Percentiles rank a stretch among this genome's conserved stretches.
These are phyloP conservation scores for Candidula unifasciata DNA, from an alignment of 2,888 invertebrate species.

Conservation along the genomic window DNA sequence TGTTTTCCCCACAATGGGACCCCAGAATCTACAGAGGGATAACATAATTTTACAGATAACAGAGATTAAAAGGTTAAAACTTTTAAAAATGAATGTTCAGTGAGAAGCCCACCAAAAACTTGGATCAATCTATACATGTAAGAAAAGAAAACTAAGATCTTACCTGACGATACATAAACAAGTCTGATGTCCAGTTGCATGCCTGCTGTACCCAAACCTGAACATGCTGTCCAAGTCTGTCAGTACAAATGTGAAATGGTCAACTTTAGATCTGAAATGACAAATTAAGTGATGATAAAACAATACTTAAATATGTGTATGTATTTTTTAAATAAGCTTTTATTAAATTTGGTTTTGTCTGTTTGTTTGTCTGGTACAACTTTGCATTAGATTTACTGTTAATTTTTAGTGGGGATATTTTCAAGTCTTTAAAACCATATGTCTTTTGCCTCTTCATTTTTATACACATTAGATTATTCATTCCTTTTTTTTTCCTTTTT, in stretches of 20 bases:
- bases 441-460: too few species aligned
- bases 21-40: too few species aligned
- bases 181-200: constrained; percentile 92
- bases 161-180: constrained; percentile 82
- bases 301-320: not conserved
- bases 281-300: not conserved
- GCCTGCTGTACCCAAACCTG: constrained; percentile 97
- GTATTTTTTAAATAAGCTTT: too few species aligned
- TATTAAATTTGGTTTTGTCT: too few species aligned
- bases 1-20: too few species aligned
- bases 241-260: constrained; percentile 97
- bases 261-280: constrained; percentile 82
- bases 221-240: constrained; percentile 96
- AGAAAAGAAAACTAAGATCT: not conserved
- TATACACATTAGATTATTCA: too few species aligned
- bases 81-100: not conserved
- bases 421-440: too few species aligned
- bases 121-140: not conserved
- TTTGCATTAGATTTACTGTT: too few species aligned
- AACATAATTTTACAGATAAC: too few species aligned
- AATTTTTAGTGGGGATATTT: too few species aligned
- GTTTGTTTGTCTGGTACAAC: too few species aligned
- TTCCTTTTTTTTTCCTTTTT: too few species aligned
- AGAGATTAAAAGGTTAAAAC: not conserved
- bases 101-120: not conserved